Percentiles rank a stretch among this genome's conserved stretches.
phyloP scores from a whole-genome alignment of 2,113 vertebrate species.

The Pseudorectes ferrugineus region DNA sequence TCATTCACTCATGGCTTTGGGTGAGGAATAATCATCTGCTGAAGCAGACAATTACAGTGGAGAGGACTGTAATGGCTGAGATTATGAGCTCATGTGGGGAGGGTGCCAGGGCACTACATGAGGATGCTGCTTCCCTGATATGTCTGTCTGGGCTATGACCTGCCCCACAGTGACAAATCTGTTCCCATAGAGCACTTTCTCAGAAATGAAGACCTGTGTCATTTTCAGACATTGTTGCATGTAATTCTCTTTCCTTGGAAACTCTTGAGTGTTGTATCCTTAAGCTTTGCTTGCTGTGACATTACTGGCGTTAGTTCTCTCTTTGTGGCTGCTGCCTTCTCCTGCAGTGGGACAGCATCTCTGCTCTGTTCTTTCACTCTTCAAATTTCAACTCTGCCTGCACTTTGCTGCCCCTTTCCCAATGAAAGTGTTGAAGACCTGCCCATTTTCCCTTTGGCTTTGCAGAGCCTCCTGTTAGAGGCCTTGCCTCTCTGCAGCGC shows the following conservation, averaged over 20 bases:
- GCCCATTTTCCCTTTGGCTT: background rate
- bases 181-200: background rate
- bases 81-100: background rate
- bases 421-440: background rate
- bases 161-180: background rate
- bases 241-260: background rate
- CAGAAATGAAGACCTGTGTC: background rate
- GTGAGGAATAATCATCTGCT: background rate
- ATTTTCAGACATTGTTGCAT: accelerated
- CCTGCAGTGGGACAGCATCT: background rate
- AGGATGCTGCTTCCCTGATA: accelerated
- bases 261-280: background rate
- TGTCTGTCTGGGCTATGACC: accelerated
- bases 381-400: background rate
- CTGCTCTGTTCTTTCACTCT: background rate
- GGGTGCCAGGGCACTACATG: background rate
- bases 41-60: background rate
- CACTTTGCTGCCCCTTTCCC: background rate
- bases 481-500: background rate
- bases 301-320: background rate
- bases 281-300: background rate
- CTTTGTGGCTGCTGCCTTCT: background rate
- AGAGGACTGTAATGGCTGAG: background rate
- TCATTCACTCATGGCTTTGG: background rate
- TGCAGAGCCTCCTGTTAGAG: background rate